These are phyloP conservation scores for Ochropleura leucogaster DNA, from an alignment of 2,888 invertebrate genomes.

Conservation along the genomic window DNA sequence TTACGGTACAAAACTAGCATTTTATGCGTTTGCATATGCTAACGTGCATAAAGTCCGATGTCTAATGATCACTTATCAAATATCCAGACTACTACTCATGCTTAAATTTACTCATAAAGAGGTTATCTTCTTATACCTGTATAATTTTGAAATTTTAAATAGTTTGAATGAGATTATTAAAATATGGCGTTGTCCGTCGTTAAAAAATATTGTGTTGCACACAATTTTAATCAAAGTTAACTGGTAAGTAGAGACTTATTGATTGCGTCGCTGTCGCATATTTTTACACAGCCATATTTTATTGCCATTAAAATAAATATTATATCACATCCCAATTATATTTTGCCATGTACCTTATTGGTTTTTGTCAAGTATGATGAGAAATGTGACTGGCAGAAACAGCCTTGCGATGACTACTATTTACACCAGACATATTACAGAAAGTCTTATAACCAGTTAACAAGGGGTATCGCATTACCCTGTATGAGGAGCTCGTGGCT, in stretches of 20 bases:
- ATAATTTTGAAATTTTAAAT: not conserved
- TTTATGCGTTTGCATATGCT: no score
- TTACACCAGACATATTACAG: not conserved
- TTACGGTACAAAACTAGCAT: no score
- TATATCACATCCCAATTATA: constrained; percentile 25
- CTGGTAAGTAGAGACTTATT: constrained; percentile 29
- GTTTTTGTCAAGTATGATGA: not conserved
- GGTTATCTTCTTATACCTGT: not conserved
- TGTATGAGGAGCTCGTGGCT: no score
- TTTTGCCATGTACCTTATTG: not conserved
- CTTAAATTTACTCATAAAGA: not conserved
- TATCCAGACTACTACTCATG: not conserved
- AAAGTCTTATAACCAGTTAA: no score
- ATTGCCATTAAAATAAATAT: constrained; percentile 39
- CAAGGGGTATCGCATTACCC: no score
- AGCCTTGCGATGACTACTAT: not conserved
- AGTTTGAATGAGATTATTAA: not conserved
- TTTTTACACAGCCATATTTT: constrained; percentile 35
- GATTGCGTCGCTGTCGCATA: constrained; percentile 12
- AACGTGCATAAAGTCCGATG: no score
- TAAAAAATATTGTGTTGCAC: not conserved
- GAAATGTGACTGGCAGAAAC: not conserved
- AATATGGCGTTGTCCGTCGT: not conserved
- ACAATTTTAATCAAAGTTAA: constrained; percentile 20
- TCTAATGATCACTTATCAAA: no score